These are phyloP conservation scores for Brachyistius frenatus DNA, from an alignment of 2,113 vertebrate genomes.

Conservation along the genomic window DNA sequence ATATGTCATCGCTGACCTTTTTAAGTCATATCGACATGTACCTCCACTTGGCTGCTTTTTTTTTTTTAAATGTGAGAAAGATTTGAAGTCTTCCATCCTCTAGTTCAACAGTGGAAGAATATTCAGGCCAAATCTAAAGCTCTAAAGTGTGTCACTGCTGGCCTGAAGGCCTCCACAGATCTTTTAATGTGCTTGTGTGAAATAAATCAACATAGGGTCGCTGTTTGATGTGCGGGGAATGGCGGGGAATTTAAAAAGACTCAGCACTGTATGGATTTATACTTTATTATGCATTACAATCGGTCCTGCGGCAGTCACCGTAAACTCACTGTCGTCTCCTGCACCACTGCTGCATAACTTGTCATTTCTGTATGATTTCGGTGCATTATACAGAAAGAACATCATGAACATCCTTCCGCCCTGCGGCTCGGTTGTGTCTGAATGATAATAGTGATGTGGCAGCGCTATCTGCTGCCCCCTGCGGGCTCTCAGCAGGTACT, in stretches of 20 bases:
- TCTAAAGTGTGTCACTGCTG: conserved; percentile 60
- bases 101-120: conserved; percentile 27
- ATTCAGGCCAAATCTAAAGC: conserved; percentile 45
- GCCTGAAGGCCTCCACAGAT: conserved; percentile 47
- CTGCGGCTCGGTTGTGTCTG: conserved; percentile 24
- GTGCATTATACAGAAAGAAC: conserved; percentile 2
- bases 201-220: conserved; percentile 52
- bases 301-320: conserved; percentile 8
- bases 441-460: conserved; percentile 22
- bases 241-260: conserved; percentile 37
- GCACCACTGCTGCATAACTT: conserved; percentile 1
- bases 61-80: not conserved
- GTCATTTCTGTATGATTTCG: conserved; percentile 4
- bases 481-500: conserved; percentile 36
- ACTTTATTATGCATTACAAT: not conserved
- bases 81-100: conserved; percentile 12
- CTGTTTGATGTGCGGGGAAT: conserved; percentile 46
- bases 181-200: conserved; percentile 44
- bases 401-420: conserved; percentile 13
- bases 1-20: not conserved
- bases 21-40: too few relatives aligned
- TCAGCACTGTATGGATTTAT: not conserved
- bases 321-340: conserved; percentile 1
- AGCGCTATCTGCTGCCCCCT: conserved; percentile 72
- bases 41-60: not conserved